Percentiles rank a stretch among this genome's conserved stretches.
phyloP scores from a whole-genome alignment of 2,888 invertebrate genomes.

The Falcaria lacertinaria region DNA sequence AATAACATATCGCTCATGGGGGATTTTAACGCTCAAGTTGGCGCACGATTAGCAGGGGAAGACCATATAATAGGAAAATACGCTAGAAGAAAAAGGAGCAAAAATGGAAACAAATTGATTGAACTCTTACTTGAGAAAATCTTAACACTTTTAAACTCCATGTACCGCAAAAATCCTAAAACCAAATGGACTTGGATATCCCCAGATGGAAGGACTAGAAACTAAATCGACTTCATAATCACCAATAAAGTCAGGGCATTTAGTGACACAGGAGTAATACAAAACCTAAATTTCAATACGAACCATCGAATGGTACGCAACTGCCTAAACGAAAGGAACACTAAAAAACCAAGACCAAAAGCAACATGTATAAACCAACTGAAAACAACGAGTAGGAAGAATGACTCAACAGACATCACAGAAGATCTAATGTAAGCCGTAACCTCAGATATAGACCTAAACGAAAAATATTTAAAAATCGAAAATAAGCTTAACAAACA shows the following conservation, averaged over 20 bases:
- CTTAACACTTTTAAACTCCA: conserved; percentile 5
- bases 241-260: neutral
- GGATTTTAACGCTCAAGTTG: conserved; percentile 11
- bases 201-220: conserved; percentile 11
- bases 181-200: conserved; percentile 17
- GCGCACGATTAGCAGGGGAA: conserved; percentile 3
- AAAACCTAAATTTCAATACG: conserved; percentile 10
- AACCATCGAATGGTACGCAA: conserved; percentile 1
- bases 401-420: too few relatives aligned
- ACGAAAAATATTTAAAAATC: too few relatives aligned
- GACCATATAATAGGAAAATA: neutral
- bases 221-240: conserved; percentile 13
- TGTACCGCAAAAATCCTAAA: conserved; percentile 13
- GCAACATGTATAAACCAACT: too few relatives aligned
- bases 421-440: too few relatives aligned
- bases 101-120: neutral
- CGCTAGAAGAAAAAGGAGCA: too few relatives aligned
- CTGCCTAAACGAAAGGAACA: too few relatives aligned
- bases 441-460: too few relatives aligned
- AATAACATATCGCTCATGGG: conserved; percentile 14
- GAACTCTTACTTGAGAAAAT: conserved; percentile 8
- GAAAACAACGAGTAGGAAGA: too few relatives aligned
- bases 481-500: too few relatives aligned
- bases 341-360: too few relatives aligned
- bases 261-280: neutral